These are phyloP conservation scores for Sipha maydis DNA, from an alignment of 2,888 invertebrate genomes.

Conservation along the genomic window DNA sequence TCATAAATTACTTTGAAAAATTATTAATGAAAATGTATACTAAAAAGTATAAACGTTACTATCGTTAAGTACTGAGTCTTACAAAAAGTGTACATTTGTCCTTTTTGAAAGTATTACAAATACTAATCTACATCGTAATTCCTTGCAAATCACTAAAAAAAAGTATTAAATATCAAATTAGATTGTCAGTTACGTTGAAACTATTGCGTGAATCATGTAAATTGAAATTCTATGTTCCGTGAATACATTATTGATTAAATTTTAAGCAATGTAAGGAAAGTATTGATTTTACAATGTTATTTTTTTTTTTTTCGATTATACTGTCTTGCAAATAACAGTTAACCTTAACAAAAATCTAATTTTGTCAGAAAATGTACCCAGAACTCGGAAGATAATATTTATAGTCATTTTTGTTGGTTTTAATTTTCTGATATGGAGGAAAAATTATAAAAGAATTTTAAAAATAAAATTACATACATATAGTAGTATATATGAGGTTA, in stretches of 20 bases:
- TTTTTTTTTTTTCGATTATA: neutral
- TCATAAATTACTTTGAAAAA: neutral
- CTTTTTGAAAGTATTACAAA: neutral
- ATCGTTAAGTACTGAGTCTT: too few species aligned
- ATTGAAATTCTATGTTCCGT: conserved; percentile 29
- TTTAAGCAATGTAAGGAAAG: neutral
- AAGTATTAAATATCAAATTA: conserved; percentile 31
- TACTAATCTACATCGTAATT: neutral
- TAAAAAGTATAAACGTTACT: neutral
- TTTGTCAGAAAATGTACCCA: too few species aligned
- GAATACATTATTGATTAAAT: conserved; percentile 4
- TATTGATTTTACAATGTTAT: neutral
- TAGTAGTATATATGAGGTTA: too few species aligned
- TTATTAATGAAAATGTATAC: neutral
- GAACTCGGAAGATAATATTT: too few species aligned
- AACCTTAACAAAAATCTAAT: too few species aligned
- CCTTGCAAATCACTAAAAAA: neutral
- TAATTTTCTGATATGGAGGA: too few species aligned
- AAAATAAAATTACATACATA: too few species aligned
- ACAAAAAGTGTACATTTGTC: neutral
- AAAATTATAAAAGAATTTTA: too few species aligned
- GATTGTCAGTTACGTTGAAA: conserved; percentile 6
- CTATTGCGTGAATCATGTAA: conserved; percentile 27
- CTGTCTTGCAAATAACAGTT: too few species aligned
- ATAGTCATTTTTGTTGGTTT: too few species aligned